Percentiles rank a stretch among this genome's conserved stretches.
phyloP scores from a whole-genome alignment of 2,113 vertebrate species.

The Takifugu bimaculatus region DNA sequence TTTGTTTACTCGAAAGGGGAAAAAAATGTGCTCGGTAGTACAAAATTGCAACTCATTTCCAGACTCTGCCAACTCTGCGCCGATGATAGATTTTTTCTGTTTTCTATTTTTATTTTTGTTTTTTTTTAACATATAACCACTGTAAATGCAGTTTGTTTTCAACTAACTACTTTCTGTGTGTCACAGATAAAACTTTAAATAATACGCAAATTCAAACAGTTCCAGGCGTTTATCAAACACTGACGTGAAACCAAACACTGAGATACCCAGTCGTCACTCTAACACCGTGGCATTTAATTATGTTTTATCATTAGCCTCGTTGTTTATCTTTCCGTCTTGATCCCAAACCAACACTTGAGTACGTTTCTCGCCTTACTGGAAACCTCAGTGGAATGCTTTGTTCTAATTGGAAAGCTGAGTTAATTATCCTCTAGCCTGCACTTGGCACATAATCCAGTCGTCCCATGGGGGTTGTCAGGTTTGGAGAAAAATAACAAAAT shows the following conservation, averaged over 20 bases:
- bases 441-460: conserved; percentile 62
- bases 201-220: no score
- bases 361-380: conserved; percentile 53
- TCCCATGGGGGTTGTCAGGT: conserved; percentile 57
- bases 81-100: no score
- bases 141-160: no score
- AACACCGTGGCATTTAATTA: conserved; percentile 14
- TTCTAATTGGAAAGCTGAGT: conserved; percentile 72
- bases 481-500: conserved; percentile 23
- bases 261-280: background rate
- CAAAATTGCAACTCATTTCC: no score
- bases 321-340: conserved; percentile 16
- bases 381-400: conserved; percentile 57
- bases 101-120: no score
- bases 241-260: background rate
- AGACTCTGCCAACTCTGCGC: no score
- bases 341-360: conserved; percentile 34
- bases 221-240: no score
- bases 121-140: no score
- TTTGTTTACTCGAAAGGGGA: no score
- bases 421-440: conserved; percentile 69
- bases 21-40: no score
- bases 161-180: no score
- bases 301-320: conserved; percentile 14
- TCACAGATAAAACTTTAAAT: no score